Percentiles rank a stretch among this genome's conserved stretches.
Evolutionary conservation across 1,140 invertebrate species (phyloP).

Genomic region (Drusus annulatus): DNA sequence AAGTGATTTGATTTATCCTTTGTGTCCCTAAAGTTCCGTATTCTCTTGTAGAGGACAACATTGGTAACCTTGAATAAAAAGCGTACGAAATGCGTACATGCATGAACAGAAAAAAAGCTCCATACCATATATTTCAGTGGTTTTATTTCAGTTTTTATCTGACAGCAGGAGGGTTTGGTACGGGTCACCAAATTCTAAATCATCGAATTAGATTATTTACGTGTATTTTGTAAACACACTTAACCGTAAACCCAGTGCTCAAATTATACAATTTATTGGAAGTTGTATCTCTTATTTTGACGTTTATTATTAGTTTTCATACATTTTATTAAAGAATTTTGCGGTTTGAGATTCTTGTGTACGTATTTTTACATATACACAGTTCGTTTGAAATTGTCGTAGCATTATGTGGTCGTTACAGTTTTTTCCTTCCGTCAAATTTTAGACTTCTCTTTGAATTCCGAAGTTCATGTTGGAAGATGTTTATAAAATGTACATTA

Average conservation of each 20-base stretch:
- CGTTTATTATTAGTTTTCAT: neutral
- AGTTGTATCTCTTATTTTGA: neutral
- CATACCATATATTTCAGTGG: neutral
- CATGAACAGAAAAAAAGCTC: conserved; percentile 18
- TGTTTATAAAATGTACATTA: conserved; percentile 38
- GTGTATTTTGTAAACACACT: neutral
- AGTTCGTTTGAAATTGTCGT: conserved; percentile 20
- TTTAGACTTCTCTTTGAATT: conserved; percentile 2
- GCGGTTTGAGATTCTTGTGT: conserved; percentile 21
- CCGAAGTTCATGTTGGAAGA: conserved; percentile 7
- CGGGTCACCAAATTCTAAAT: neutral
- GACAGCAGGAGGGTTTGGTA: neutral
- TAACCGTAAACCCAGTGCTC: too few relatives aligned
- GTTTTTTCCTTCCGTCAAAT: conserved; percentile 24
- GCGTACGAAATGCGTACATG: neutral
- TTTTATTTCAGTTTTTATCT: conserved; percentile 25
- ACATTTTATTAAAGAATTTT: neutral
- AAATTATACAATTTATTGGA: neutral
- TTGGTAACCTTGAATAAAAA: conserved; percentile 16
- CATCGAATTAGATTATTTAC: conserved; percentile 1
- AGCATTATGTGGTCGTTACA: conserved; percentile 37
- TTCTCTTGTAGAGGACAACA: neutral
- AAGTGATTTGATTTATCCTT: too few relatives aligned
- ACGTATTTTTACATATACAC: neutral
- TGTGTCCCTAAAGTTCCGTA: too few relatives aligned